Evolutionary conservation across 2,113 vertebrate genomes (phyloP).

Genomic region (Sporophila hypoxantha): DNA sequence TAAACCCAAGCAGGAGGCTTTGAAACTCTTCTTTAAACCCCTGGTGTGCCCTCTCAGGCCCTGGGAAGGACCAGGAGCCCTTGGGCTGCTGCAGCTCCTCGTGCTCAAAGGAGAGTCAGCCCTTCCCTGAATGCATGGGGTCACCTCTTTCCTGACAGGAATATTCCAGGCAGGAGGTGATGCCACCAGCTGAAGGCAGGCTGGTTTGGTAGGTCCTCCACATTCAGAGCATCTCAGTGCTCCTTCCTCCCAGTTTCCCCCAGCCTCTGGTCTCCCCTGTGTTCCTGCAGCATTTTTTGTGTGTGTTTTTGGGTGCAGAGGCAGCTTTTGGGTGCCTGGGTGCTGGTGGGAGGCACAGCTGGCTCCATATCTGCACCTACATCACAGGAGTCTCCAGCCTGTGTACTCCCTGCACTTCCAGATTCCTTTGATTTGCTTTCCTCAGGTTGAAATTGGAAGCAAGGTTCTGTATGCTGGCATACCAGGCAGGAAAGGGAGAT

Average conservation of each 20-base stretch:
- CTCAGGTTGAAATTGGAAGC: neutral
- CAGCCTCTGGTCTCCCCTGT: neutral
- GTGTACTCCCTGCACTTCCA: neutral
- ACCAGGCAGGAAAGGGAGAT: neutral
- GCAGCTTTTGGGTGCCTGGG: neutral
- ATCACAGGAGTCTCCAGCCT: neutral
- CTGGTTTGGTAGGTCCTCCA: neutral
- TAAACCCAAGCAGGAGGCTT: neutral
- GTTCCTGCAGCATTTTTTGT: neutral
- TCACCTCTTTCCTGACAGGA: neutral
- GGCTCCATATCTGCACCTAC: neutral
- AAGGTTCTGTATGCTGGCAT: neutral
- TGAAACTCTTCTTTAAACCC: neutral
- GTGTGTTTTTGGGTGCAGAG: neutral
- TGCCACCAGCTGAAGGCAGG: neutral
- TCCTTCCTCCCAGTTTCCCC: neutral
- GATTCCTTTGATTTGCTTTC: neutral
- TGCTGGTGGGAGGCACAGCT: neutral
- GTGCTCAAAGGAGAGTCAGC: neutral
- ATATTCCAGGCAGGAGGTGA: neutral
- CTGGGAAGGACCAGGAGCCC: neutral
- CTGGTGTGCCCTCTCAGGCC: neutral
- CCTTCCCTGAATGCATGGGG: neutral
- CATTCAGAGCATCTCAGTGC: neutral
- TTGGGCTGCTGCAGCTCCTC: neutral